These are phyloP conservation scores for Eustalomyia histrio DNA, from an alignment of 2,888 invertebrate species.

Conservation along the genomic window DNA sequence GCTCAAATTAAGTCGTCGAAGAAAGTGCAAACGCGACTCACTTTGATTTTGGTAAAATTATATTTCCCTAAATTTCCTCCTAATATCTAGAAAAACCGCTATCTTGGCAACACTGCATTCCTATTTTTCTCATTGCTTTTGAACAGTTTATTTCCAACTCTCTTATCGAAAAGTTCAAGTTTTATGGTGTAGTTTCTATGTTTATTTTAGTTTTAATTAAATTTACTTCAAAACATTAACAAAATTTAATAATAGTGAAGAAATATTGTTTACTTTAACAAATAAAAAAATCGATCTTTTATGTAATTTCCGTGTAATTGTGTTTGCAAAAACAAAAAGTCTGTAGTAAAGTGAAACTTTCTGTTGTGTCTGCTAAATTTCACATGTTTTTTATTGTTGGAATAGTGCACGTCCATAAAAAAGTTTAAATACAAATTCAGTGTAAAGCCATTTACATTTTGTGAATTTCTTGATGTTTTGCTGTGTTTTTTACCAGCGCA, in stretches of 20 bases:
- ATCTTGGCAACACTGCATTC: slow-evolving; percentile 19
- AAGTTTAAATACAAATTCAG: slow-evolving; percentile 3
- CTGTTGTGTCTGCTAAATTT: slow-evolving; percentile 14
- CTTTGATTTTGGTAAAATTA: too few relatives aligned
- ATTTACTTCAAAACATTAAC: not conserved
- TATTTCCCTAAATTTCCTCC: too few relatives aligned
- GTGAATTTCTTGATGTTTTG: not conserved
- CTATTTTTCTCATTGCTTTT: slow-evolving; percentile 6
- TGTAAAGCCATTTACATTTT: slow-evolving; percentile 7
- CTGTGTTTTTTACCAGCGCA: slow-evolving; percentile 13
- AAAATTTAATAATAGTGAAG: too few relatives aligned
- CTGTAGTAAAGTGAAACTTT: slow-evolving; percentile 22
- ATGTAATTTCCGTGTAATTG: not conserved
- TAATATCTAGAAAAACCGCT: too few relatives aligned
- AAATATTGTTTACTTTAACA: not conserved
- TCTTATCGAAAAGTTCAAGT: slow-evolving; percentile 22
- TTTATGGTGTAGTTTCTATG: not conserved
- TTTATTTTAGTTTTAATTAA: slow-evolving; percentile 1
- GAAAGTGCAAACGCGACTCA: too few relatives aligned
- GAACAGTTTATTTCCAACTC: slow-evolving; percentile 20
- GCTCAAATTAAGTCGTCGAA: too few relatives aligned
- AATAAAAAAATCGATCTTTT: not conserved
- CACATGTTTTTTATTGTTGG: not conserved
- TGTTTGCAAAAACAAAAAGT: not conserved
- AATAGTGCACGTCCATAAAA: not conserved